Percentiles rank a stretch among this genome's conserved stretches.
phyloP scores from a whole-genome alignment of 2,888 invertebrate species.

The Linnaemya tessellans region DNA sequence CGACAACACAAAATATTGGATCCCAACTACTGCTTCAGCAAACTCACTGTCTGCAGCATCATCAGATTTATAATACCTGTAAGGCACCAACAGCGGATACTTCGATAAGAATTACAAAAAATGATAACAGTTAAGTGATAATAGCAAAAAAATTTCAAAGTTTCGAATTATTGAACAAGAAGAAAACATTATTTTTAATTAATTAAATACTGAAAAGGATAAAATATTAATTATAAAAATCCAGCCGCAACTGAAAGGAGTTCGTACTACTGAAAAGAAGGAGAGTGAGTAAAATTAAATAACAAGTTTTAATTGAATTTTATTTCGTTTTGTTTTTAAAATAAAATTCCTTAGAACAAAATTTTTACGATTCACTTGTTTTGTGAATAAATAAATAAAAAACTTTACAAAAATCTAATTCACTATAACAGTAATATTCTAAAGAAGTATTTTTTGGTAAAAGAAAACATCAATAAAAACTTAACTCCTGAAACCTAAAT shows the following conservation, averaged over 20 bases:
- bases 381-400: constrained; percentile 23
- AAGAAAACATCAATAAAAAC: constrained; percentile 33
- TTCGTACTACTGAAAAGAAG: constrained; percentile 3
- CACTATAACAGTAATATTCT: constrained; percentile 17
- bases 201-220: constrained; percentile 16
- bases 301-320: constrained; percentile 41
- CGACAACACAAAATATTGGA: constrained; percentile 48
- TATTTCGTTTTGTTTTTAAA: constrained; percentile 41
- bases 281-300: constrained; percentile 57
- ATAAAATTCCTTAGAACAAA: constrained; percentile 14
- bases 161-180: constrained; percentile 56
- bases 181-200: constrained; percentile 58
- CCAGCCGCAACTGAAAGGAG: constrained; percentile 10
- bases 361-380: constrained; percentile 13
- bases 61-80: constrained; percentile 1
- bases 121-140: constrained; percentile 77
- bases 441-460: constrained; percentile 22
- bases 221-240: constrained; percentile 8
- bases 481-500: constrained; percentile 24
- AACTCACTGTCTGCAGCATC: constrained; percentile 20
- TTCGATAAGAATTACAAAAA: constrained; percentile 59
- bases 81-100: constrained; percentile 10
- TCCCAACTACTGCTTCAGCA: constrained; percentile 20
- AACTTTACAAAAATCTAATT: constrained; percentile 5
- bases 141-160: neutral